Base-by-base conservation (phyloP, 2,113 vertebrate genomes). In the Sander lucioperca region DNA sequence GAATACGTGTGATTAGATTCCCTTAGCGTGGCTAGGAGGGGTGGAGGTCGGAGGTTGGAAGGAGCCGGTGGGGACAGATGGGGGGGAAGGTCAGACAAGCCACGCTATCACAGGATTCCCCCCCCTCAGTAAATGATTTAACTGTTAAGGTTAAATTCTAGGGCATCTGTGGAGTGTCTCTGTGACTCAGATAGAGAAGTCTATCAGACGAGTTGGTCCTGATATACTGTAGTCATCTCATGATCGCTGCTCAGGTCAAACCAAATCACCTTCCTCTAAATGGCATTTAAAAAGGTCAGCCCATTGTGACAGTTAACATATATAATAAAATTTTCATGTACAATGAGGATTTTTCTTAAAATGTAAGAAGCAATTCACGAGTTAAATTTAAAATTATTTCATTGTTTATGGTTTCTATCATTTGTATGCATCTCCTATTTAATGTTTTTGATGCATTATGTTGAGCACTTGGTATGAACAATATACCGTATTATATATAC, bases 1-100 rank as follows among this genome's bases (percentile, higher is more conserved):
- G 83, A 89, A 82, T 83, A 80, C 47, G 43, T 80, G 85, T 88
- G 90, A 95, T 91, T 92, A 92, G 86, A 89, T 94, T 92, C 86
- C 56, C 19, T 79, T 48, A 82, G 88, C 43, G 64, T 86, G 80
- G 83, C 85, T 59, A 67, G 43, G 48, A 59, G 84, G 61, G 59
- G 23, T 27, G 47, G 84, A 53, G 85, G 85, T 90, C 82, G 83
- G 78, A 88, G 84, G 88, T 88, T 51, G 76, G 18, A 6, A 7
- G 39, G 56, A 71, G 68, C 61, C 48, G 57, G 27, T 27, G 62
- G 47, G 79, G 69, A 70, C 25, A 69, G 65, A 65, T 51, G 48
- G 47, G 16, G 27, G 33, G 19, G 58, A 33, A 78, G 83, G 81
- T 89, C 74, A 70, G 51, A 86, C 67, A 33, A 58, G 30, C 48